Conservation (phyloP, 2,113 vertebrate genomes). For the Prunella fulvescens region DNA sequence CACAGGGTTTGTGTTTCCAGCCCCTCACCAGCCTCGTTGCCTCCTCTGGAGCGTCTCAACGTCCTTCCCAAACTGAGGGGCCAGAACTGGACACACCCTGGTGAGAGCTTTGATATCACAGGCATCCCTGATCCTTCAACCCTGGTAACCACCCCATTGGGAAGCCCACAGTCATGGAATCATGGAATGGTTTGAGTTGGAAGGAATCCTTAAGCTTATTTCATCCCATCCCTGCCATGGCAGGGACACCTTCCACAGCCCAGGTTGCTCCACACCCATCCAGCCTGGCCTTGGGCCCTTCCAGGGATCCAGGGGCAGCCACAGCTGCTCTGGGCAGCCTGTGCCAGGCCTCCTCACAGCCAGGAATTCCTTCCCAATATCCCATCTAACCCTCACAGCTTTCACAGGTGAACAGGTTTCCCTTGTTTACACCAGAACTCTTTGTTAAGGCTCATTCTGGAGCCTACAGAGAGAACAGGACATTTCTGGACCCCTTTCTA, state of each 20-base stretch:
- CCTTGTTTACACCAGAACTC: neutral
- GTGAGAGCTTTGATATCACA: neutral
- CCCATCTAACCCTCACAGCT: no score
- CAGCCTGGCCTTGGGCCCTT: fast-evolving
- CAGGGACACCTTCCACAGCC: neutral
- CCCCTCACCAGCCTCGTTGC: neutral
- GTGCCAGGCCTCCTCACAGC: neutral
- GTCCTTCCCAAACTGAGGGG: neutral
- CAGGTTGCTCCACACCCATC: fast-evolving
- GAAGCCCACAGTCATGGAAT: neutral
- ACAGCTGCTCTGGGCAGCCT: neutral
- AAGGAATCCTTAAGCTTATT: neutral
- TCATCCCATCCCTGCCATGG: neutral
- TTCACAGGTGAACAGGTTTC: neutral
- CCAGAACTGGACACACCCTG: neutral
- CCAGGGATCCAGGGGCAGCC: neutral
- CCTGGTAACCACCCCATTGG: neutral
- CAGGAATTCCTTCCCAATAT: neutral
- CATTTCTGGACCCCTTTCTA: neutral
- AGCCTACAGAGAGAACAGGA: neutral
- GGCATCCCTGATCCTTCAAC: neutral
- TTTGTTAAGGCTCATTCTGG: neutral
- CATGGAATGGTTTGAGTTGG: neutral
- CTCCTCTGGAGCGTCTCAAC: neutral
- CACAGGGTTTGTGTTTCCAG: neutral